Percentiles rank a stretch among this genome's conserved stretches.
Evolutionary conservation across 1,140 invertebrate genomes (phyloP).

Genomic region (Hypothenemus hampei): DNA sequence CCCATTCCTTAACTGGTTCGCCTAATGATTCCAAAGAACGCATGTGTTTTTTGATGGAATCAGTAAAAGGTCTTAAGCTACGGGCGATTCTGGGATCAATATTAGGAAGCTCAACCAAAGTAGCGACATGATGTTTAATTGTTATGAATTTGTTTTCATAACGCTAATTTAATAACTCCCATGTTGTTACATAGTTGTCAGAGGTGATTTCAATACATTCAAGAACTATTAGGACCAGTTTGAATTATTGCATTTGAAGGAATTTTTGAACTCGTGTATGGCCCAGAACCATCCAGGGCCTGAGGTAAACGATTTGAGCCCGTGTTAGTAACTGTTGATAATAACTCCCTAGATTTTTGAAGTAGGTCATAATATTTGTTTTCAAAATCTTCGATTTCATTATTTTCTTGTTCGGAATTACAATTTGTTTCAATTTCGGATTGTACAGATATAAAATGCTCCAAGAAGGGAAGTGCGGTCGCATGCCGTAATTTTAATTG

Average conservation of each 20-base stretch:
- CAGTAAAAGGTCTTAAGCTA: background rate
- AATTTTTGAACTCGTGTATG: no score
- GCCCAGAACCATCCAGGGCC: no score
- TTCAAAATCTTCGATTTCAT: no score
- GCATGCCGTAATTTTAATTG: no score
- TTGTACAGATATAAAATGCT: no score
- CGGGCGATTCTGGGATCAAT: background rate
- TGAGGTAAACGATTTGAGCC: no score
- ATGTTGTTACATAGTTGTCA: background rate
- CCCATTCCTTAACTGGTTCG: constrained; percentile 4
- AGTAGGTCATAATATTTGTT: no score
- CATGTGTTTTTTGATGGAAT: constrained; percentile 2
- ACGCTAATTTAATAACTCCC: background rate
- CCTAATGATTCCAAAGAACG: constrained; percentile 3
- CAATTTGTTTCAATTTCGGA: no score
- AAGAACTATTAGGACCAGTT: background rate
- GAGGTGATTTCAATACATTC: constrained; percentile 3
- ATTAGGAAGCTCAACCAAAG: background rate
- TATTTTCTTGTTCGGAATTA: no score
- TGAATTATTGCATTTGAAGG: background rate
- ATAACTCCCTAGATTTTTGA: no score
- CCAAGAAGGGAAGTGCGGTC: no score
- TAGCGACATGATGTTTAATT: background rate
- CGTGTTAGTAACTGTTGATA: no score
- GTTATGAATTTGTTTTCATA: constrained; percentile 1